Evolutionary conservation across 23 tunicate genomes (phyloP).

Genomic region (Trididemnum nubilum): DNA sequence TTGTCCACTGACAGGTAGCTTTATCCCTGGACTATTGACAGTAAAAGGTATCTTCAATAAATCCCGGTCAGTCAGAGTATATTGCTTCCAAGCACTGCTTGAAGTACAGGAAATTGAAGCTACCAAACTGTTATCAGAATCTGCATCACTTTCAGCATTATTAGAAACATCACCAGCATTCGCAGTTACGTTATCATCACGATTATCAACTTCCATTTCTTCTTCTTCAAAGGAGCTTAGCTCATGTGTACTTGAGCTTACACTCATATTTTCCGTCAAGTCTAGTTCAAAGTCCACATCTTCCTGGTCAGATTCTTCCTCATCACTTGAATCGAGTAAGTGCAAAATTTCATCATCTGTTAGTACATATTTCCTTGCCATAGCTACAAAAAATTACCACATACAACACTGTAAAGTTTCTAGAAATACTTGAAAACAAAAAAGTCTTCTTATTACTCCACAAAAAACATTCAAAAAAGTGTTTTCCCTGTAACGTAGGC

Average conservation of each 20-base stretch:
- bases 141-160: slow-evolving; percentile 29
- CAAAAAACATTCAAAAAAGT: too few species aligned
- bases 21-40: slow-evolving; percentile 43
- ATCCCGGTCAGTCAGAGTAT: slow-evolving; percentile 31
- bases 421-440: too few species aligned
- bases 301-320: slow-evolving; percentile 18
- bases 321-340: slow-evolving; percentile 32
- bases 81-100: slow-evolving; percentile 24
- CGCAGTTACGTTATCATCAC: slow-evolving; percentile 4
- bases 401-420: too few species aligned
- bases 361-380: neutral
- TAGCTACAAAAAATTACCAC: too few species aligned
- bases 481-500: too few species aligned
- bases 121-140: slow-evolving; percentile 11
- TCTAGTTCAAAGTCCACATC: slow-evolving; percentile 30
- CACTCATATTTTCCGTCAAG: slow-evolving; percentile 23
- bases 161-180: slow-evolving; percentile 20
- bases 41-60: slow-evolving; percentile 27
- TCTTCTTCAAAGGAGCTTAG: slow-evolving; percentile 15
- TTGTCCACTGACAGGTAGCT: slow-evolving; percentile 40
- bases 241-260: slow-evolving; percentile 33
- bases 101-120: slow-evolving; percentile 32
- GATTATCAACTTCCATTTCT: slow-evolving; percentile 37
- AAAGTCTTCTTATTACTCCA: too few species aligned
- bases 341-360: slow-evolving; percentile 15